These are phyloP conservation scores for Magallana nippona DNA, from an alignment of 2,888 invertebrate species.

Conservation along the genomic window DNA sequence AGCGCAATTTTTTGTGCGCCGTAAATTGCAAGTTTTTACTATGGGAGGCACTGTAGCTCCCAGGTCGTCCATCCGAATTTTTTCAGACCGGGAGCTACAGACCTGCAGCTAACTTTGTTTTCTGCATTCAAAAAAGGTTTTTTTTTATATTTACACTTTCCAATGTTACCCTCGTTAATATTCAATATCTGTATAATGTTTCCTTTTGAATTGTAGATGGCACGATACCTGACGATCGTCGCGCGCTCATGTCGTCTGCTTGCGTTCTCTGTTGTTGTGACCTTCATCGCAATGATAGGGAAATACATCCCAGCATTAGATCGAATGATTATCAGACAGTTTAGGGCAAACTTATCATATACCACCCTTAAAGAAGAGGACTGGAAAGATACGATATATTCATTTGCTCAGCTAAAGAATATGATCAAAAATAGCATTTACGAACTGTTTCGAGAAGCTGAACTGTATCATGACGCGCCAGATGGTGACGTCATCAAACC, in stretches of 20 bases:
- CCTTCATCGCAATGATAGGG: not conserved
- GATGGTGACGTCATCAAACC: constrained; percentile 55
- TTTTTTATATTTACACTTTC: too few species aligned
- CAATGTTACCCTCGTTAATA: not conserved
- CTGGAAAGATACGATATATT: constrained; percentile 42
- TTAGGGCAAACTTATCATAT: constrained; percentile 20
- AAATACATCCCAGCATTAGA: constrained; percentile 33
- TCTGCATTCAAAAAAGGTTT: too few species aligned
- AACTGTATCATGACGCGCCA: constrained; percentile 52
- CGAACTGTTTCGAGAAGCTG: constrained; percentile 47
- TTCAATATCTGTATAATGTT: too few species aligned
- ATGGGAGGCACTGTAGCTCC: too few species aligned
- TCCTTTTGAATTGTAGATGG: constrained; percentile 1
- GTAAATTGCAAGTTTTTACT: too few species aligned
- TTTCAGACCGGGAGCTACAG: too few species aligned
- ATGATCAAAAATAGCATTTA: constrained; percentile 37
- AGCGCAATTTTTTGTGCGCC: too few species aligned
- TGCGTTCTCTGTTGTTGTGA: not conserved
- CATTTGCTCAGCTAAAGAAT: constrained; percentile 34
- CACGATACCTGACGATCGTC: not conserved
- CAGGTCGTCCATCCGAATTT: too few species aligned
- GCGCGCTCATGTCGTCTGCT: not conserved
- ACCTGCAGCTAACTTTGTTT: too few species aligned
- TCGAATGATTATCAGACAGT: not conserved
- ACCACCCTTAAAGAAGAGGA: constrained; percentile 43